phyloP scores from a whole-genome alignment of 2,797 vertebrate species.

The Parambassis ranga region DNA sequence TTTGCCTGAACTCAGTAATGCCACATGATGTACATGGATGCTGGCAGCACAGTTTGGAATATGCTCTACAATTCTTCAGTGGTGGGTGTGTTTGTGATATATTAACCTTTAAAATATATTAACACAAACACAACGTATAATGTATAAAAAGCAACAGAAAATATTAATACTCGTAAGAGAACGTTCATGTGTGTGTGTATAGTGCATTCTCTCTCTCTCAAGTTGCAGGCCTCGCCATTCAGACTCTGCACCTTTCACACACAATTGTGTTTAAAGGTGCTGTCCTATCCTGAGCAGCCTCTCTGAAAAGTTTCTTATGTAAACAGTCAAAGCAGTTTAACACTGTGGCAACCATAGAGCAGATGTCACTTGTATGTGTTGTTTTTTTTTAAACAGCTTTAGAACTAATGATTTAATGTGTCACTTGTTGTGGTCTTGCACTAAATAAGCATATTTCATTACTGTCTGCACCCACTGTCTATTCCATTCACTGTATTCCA shows the following conservation, averaged over 20 bases:
- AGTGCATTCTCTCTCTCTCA: too few species aligned
- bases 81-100: too few species aligned
- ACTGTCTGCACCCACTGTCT: slow-evolving; percentile 49
- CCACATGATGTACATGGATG: slow-evolving; percentile 37
- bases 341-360: slow-evolving; percentile 8
- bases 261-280: neutral
- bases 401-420: slow-evolving; percentile 57
- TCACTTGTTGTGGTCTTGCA: slow-evolving; percentile 52
- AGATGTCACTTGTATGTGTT: slow-evolving; percentile 38
- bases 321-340: neutral
- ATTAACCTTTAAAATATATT: too few species aligned
- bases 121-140: too few species aligned
- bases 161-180: too few species aligned
- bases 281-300: too few species aligned
- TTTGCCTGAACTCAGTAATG: slow-evolving; percentile 34
- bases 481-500: slow-evolving; percentile 48
- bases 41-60: slow-evolving; percentile 41
- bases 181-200: too few species aligned
- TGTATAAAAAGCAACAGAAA: too few species aligned
- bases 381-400: slow-evolving; percentile 8
- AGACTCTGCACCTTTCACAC: too few species aligned
- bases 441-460: slow-evolving; percentile 55
- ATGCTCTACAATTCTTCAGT: slow-evolving; percentile 7
- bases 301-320: too few species aligned
- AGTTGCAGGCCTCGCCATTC: slow-evolving; percentile 11